Base-by-base conservation (phyloP, 2,888 invertebrate species). In the Heliconius ethilla region DNA sequence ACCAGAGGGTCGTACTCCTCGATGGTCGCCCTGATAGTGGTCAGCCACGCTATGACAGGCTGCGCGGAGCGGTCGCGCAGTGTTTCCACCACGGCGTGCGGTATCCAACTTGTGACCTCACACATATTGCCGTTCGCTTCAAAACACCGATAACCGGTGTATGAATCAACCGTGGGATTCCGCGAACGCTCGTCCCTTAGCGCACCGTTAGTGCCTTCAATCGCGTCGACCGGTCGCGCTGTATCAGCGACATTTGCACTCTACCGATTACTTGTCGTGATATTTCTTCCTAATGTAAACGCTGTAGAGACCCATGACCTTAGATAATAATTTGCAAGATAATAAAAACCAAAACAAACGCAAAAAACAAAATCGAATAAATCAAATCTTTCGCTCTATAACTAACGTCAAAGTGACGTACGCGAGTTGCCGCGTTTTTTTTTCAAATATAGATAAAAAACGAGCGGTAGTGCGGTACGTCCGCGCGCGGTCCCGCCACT, bases 41-140 rank as follows among this genome's bases (percentile, higher is more conserved):
- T 83, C n/a, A 95, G 87, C 95, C 95, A 95, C 76, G 91, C 92
- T 88, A 93, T 86, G 37, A 93, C 85, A 63, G 93, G 91, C 84
- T 88, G 88, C 82, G 92, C 88, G 84, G 91, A 87, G 83, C 88
- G 86, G 76, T 88, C 88, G 87, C 89, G 89, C 86, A 93, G 91
- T 92, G 93, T 92, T 80, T 85, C 89, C 90, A 92, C 92, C 79
- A 92, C 92, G 84, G 90, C 93, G 92, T 87, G 89, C 90, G 95
- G 94, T 86, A 94, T 90, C 93, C 94, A 94, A 94, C 93, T 94
- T 89, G 91, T 89, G 85, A 91, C 89, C 86, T 91, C 92, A 87
- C 92, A 91, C 85, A 92, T 91, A 84, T 83, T 89, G 87, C 85
- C 83, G 86, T 82, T 84, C 85, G 83, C 84, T 82, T 82, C 87